phyloP scores from a whole-genome alignment of 2,888 invertebrate species.

The Tenthredo distinguenda region DNA sequence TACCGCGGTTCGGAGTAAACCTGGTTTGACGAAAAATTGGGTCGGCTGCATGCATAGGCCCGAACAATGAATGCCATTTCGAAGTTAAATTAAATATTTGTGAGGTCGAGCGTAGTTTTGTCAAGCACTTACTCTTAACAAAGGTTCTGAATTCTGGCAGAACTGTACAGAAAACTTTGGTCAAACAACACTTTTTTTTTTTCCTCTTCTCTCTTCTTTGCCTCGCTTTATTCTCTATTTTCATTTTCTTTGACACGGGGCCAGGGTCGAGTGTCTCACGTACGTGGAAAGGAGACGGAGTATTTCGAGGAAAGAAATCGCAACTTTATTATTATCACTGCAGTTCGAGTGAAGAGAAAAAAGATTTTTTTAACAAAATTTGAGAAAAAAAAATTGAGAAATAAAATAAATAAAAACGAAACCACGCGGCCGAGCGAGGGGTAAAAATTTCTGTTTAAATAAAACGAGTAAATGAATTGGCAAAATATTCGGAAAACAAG shows the following conservation, averaged over 20 bases:
- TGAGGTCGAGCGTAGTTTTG: slow-evolving; percentile 38
- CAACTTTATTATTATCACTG: not conserved
- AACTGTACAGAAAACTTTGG: not conserved
- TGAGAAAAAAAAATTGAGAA: not conserved
- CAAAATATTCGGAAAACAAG: not conserved
- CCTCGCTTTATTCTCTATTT: not conserved
- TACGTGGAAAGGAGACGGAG: not conserved
- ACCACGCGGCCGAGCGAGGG: not conserved
- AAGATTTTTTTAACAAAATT: not conserved
- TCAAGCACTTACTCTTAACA: slow-evolving; percentile 33
- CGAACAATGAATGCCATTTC: slow-evolving; percentile 60
- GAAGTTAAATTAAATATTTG: slow-evolving; percentile 68
- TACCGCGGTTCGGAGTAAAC: not conserved
- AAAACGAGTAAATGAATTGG: not conserved
- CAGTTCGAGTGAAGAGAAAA: too few species aligned
- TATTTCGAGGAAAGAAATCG: not conserved
- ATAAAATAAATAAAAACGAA: not conserved
- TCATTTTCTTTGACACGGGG: not conserved
- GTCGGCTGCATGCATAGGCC: slow-evolving; percentile 39
- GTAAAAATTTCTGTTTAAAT: not conserved
- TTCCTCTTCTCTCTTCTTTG: not conserved
- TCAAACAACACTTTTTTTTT: not conserved
- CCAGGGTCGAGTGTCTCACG: not conserved
- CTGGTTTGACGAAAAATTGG: slow-evolving; percentile 19
- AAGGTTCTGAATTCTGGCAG: slow-evolving; percentile 14